Evolutionary conservation across 23 tunicate species (phyloP), one percentile per base, ranked within the genome.

Genomic region (Trididemnum nubilum): DNA sequence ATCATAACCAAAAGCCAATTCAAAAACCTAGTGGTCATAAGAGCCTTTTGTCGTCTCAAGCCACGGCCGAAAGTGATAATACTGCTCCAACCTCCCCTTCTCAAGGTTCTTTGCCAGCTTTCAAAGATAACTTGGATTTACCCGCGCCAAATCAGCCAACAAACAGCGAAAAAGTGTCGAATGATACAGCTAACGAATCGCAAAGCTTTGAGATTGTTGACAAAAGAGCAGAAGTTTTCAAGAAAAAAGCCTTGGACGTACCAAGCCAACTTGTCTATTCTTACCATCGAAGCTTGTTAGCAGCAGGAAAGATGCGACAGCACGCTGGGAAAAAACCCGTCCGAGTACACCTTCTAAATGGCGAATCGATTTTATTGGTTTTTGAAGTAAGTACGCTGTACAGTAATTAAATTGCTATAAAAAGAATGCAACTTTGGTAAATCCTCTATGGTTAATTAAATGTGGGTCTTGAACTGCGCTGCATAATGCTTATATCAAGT

Each of bases 251-350:
- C 27, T 63, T 63, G 19, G 15, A 31, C n/a, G 22, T 12, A 30
- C 38, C 74, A 30, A 24, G 33, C 33, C 74, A 31, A 67, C 38
- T 67, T 7, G 38, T 33, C 7, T 67, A 67, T 33, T 67, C 74
- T n/a, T 33, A 33, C 9, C 74, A 67, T 33, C 74, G 74, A 24
- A 32, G 38, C 7, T 67, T 67, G 38, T 12, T 73, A 21, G 57
- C 59, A 4, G 85, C 83, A 21, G 78, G 64, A 4, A 85, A 76
- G 64, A 85, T 85, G 90, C 78, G 70, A 70, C 66, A 82, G 58
- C 82, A 85, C 4, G 36, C 82, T 21, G 89, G 97, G 73, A 91
- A 91, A 73, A 91, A 91, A 58, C 97, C 97, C 0, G 97, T 91
- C 34, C 90, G 97, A 0, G 87, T 91, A 5, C 97, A 85, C 80